A percentile compares a stretch with the other conserved stretches of the same genome.
Evolutionary conservation across 2,797 vertebrate genomes (phyloP).

Genomic region (Euphonia xanthogaster): DNA sequence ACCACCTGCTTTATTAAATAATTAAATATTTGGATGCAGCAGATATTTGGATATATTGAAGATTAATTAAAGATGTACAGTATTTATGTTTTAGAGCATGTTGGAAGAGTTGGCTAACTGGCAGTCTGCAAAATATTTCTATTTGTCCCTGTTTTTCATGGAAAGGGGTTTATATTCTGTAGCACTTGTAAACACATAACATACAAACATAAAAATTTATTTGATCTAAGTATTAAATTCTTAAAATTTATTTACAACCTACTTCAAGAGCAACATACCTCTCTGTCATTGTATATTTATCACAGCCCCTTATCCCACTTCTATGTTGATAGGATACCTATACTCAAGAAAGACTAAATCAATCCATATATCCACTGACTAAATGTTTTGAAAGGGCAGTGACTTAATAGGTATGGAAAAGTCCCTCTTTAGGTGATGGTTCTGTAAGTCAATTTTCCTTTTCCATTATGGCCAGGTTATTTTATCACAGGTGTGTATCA

Average conservation of each 20-base stretch:
- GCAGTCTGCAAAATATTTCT: background rate
- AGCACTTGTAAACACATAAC: accelerated
- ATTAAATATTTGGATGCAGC: background rate
- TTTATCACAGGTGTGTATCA: background rate
- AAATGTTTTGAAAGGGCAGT: background rate
- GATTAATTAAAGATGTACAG: background rate
- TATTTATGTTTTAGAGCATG: background rate
- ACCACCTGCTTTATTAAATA: background rate
- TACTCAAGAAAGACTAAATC: background rate
- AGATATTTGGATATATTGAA: background rate
- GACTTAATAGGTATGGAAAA: background rate
- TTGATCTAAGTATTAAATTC: background rate
- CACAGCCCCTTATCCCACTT: background rate
- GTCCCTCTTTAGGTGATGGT: background rate
- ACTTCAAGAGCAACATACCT: background rate
- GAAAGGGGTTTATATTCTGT: background rate
- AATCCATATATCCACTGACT: background rate
- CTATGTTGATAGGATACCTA: background rate
- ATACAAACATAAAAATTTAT: background rate
- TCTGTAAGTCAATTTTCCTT: background rate
- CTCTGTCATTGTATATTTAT: background rate
- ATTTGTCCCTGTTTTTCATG: background rate
- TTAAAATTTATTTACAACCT: background rate
- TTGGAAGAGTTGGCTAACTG: background rate
- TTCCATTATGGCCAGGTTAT: background rate